Base-by-base conservation (phyloP, 2,797 vertebrate genomes). In the Lacerta viridis region DNA sequence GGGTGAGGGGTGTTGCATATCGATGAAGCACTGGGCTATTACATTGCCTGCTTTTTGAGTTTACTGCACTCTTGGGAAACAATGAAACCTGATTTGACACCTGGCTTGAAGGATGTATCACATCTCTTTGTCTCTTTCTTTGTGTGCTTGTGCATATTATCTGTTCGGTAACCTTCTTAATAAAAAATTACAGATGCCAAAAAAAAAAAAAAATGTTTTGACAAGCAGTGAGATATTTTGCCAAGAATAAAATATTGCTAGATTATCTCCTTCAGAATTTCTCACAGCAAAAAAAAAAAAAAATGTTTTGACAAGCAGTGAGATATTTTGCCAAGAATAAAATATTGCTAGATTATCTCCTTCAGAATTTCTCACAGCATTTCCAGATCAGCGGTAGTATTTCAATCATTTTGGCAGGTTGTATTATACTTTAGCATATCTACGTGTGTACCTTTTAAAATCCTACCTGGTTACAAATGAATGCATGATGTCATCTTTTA, bases 311-410 rank as follows among this genome's bases (percentile, higher is more conserved):
- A 80, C n/a, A 59, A 41, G 13, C 46, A 27, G 27, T 83, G 29
- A 13, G 43, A 71, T 46, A 72, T 36, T 50, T 55, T 83, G 29
- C 43, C 82, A 83, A 71, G 43, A 33, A 83, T 25, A 55, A 33
- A 15, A 83, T 33, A 71, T 25, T 33, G 82, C 50, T 83, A 33
- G 8, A n/a, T 50, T 33, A 71, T n/a, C 17, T 3, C 8, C 68
- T 72, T 83, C 29, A n/a, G 10, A 83, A 83, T 72, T 72, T 64
- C 15, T 23, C 55, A 68, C 4, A 66, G 2, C 23, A 69, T 92
- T 89, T 91, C 72, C 59, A 87, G 0, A 59, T 68, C 64, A 64
- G 66, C 91, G 66, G 33, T 17, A 64, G 7, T 61, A 90, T 92
- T 43, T 91, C 27, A 86, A 68, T 11, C 64, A 11, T 50, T 43